A percentile compares a stretch with the other conserved stretches of the same genome.
Conservation (phyloP, 2,797 vertebrate genomes). For the Helicolenus hilgendorfi region DNA sequence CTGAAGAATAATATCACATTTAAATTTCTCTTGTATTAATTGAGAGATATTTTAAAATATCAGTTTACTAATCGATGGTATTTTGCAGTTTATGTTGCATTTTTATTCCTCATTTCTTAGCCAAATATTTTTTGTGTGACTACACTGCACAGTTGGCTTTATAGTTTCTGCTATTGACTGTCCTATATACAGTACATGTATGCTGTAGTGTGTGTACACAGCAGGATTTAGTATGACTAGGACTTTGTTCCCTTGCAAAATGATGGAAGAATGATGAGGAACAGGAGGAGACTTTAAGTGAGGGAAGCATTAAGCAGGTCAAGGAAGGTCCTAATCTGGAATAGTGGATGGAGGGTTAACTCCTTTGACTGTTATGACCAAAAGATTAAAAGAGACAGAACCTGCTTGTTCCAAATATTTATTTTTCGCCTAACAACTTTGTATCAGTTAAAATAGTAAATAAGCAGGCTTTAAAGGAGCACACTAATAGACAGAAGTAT, state of each 20-base stretch:
- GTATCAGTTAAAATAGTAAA: neutral
- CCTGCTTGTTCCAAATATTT: constrained; percentile 26
- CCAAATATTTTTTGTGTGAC: neutral
- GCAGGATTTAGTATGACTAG: constrained; percentile 83
- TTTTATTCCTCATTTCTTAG: neutral
- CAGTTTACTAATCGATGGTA: neutral
- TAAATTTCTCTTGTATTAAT: neutral
- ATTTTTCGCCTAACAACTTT: neutral
- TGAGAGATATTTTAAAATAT: neutral
- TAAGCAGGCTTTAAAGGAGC: neutral
- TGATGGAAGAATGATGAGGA: neutral
- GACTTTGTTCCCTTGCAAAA: neutral
- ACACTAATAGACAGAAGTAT: too few relatives aligned
- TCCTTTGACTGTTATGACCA: constrained; percentile 35
- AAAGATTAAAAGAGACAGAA: constrained; percentile 72
- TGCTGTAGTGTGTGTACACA: neutral
- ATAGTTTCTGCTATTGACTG: neutral
- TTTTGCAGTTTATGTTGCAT: neutral
- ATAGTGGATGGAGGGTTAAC: constrained; percentile 36
- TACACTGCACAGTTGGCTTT: neutral
- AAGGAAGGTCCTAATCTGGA: constrained; percentile 58
- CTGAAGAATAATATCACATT: neutral
- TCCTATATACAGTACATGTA: neutral
- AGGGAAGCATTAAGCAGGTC: constrained; percentile 27
- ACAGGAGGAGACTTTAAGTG: neutral